A percentile compares a stretch with the other conserved stretches of the same genome.
These are phyloP conservation scores for Ganaspis brasiliensis DNA, from an alignment of 2,888 invertebrate genomes.

Conservation along the genomic window DNA sequence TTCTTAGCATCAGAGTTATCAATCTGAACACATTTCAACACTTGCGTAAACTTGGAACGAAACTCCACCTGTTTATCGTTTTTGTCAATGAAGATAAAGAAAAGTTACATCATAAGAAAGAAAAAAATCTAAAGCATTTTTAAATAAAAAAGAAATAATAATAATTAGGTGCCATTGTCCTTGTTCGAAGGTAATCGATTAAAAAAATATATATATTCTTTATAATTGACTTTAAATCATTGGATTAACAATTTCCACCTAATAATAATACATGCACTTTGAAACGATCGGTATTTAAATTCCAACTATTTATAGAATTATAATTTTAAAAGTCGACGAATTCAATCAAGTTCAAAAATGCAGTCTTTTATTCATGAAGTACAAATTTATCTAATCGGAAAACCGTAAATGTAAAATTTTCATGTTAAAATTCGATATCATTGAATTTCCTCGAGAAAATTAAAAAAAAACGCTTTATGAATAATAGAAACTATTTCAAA, in stretches of 20 bases:
- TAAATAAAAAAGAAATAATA: not conserved
- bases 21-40: conserved; percentile 3
- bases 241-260: too few species aligned
- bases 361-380: conserved; percentile 12
- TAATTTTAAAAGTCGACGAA: not conserved
- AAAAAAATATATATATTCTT: too few species aligned
- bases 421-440: not conserved
- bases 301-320: not conserved
- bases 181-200: too few species aligned
- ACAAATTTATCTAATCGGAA: conserved; percentile 9
- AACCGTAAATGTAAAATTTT: conserved; percentile 4
- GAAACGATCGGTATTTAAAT: too few species aligned
- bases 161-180: too few species aligned
- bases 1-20: not conserved
- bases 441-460: not conserved
- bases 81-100: conserved; percentile 2
- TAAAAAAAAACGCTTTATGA: not conserved
- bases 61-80: conserved; percentile 12
- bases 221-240: too few species aligned
- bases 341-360: not conserved
- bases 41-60: conserved; percentile 3
- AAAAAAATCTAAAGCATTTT: not conserved
- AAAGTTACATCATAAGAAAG: conserved; percentile 12
- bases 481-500: not conserved
- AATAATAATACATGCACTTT: too few species aligned